Conservation (phyloP, 1,140 invertebrate species). For the Yoshiicerus persimilis region DNA sequence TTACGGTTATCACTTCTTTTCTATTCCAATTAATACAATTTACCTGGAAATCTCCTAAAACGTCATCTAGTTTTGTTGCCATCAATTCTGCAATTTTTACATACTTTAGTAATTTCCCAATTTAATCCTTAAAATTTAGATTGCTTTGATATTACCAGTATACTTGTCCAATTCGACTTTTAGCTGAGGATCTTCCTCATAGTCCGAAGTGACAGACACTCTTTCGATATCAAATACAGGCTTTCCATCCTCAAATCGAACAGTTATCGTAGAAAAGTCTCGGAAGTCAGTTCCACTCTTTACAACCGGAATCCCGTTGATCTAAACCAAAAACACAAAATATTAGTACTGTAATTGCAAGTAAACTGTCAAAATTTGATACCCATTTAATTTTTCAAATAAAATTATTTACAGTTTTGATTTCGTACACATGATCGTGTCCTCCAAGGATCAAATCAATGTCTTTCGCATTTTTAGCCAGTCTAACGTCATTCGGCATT, state of each 20-base stretch:
- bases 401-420: slow-evolving; percentile 32
- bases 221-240: slow-evolving; percentile 67
- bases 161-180: slow-evolving; percentile 72
- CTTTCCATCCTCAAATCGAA: slow-evolving; percentile 63
- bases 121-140: too few relatives aligned
- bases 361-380: too few relatives aligned
- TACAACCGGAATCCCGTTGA: slow-evolving; percentile 79
- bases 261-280: slow-evolving; percentile 76
- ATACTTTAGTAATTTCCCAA: too few relatives aligned
- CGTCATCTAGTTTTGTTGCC: slow-evolving; percentile 77
- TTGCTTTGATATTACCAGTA: slow-evolving; percentile 52
- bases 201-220: slow-evolving; percentile 70
- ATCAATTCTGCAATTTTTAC: slow-evolving; percentile 66
- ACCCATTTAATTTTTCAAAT: too few relatives aligned
- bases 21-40: too few relatives aligned
- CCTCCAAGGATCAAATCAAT: slow-evolving; percentile 87
- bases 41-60: slow-evolving; percentile 72
- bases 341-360: too few relatives aligned
- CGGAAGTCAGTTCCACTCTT: slow-evolving; percentile 92
- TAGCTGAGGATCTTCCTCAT: slow-evolving; percentile 70
- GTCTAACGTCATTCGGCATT: slow-evolving; percentile 79
- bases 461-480: slow-evolving; percentile 75
- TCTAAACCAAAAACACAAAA: too few relatives aligned
- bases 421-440: slow-evolving; percentile 79
- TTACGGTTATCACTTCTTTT: too few relatives aligned